Percentiles rank a stretch among this genome's conserved stretches.
These are phyloP conservation scores for Cordilura impudica DNA, from an alignment of 2,888 invertebrate genomes.

Conservation along the genomic window DNA sequence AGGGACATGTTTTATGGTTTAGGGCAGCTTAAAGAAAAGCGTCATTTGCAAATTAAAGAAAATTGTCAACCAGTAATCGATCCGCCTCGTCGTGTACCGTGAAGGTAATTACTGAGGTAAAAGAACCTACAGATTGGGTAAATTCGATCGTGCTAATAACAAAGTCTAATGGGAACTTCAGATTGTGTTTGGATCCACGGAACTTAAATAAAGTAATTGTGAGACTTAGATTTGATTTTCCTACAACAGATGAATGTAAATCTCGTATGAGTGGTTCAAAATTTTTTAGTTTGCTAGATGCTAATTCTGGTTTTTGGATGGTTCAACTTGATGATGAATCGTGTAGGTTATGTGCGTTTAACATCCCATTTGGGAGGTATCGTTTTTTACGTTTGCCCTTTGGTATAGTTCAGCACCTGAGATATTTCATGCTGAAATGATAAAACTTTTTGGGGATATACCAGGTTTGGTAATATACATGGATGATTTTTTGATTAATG, in stretches of 20 bases:
- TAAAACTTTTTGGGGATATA: too few species aligned
- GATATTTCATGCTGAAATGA: too few species aligned
- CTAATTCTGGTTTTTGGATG: conserved; percentile 62
- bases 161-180: conserved; percentile 42
- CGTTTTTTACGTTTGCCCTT: conserved; percentile 60
- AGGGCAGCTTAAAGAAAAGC: too few species aligned
- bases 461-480: conserved; percentile 14
- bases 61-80: too few species aligned
- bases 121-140: too few species aligned
- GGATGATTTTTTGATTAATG: too few species aligned
- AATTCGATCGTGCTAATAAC: too few species aligned
- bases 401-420: conserved; percentile 56
- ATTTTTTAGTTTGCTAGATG: conserved; percentile 21
- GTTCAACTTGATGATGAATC: conserved; percentile 62
- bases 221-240: conserved; percentile 47
- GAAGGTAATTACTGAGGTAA: too few species aligned
- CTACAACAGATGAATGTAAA: too few species aligned
- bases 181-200: conserved; percentile 57
- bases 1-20: too few species aligned
- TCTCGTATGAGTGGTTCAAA: conserved; percentile 34
- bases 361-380: conserved; percentile 63
- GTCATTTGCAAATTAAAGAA: too few species aligned
- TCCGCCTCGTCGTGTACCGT: too few species aligned
- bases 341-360: conserved; percentile 64
- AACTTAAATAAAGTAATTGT: conserved; percentile 57